Evolutionary conservation across 2,888 invertebrate species (phyloP), one percentile per base, ranked within the genome.

Genomic region (Scaptomyza polygonia): DNA sequence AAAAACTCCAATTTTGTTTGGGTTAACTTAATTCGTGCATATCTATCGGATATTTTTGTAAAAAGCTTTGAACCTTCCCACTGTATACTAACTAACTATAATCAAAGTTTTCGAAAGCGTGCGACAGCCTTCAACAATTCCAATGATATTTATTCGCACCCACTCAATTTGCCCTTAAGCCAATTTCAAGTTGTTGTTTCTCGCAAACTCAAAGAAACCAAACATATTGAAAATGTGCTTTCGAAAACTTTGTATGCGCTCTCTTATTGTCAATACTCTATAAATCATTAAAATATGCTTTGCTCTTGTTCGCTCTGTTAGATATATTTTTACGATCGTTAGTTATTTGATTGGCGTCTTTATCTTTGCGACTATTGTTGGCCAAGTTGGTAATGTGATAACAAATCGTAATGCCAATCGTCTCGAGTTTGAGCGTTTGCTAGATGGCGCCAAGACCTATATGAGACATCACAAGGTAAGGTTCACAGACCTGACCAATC

Each of bases 271-370:
- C 32, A 12, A n/a, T 36, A n/a, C 34, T 3, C 16, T 40, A n/a
- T 4, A 11, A n/a, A 21, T 7, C 12, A 18, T 25, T 16, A 3
- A 8, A n/a, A 21, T 27, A 1, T n/a, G 16, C 5, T 7, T 25
- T 8, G 2, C 8, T 7, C 11, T 14, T 47, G 5, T 3, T 36
- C 36, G 40, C 21, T 8, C 21, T 36, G 1, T 11, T 40, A 98
- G 98, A 93, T 98, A 98, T 92, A 94, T 98, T 91, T 98, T 98
- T 93, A 98, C 98, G 78, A 98, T 98, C 91, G 96, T 97, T 90
- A 98, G 98, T 93, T 98, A 98, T 93, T 94, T 98, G 90, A 98
- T 98, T 90, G 98, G 98, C 80, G 98, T 98, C 77, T 98, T 98
- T 93, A 97, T 98, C 92, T 98, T 98, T 92, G 98, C 98, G 59